Evolutionary conservation across 2,888 invertebrate genomes (phyloP), one percentile per base, ranked within the genome.

Genomic region (Synanthedon tipuliformis): DNA sequence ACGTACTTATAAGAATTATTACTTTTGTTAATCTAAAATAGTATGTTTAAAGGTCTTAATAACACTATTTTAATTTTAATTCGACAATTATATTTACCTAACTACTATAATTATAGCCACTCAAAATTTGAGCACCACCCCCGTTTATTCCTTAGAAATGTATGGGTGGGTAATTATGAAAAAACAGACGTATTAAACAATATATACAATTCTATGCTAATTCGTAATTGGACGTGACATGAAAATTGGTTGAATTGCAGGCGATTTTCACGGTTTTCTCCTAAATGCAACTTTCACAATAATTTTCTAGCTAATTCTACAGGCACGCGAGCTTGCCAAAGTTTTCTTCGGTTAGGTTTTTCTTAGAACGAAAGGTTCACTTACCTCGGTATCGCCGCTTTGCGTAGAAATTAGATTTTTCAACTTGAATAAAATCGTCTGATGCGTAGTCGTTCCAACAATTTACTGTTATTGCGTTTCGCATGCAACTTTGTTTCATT

Each of bases 301-400:
- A 63, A 64, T 68, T 68, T 71, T 65, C 66, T 68, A 70, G 73
- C 76, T 79, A 80, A 81, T 79, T 79, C 68, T 58, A 34, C 2
- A 71, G 66, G 63, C 70, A 65, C 67, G 70, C 67, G 62, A 66
- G 68, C 66, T 69, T 81, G 81, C 83, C 82, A 82, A 83, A 75
- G 67, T 56, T 61, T 70, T 75, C 71, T 61, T 76, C 78, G 76
- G 70, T 69, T 76, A 79, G 76, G 69, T 69, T 68, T 69, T 80
- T 80, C 75, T 68, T 54, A 66, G 76, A 79, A 74, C 62, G 50
- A 45, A 54, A 63, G 65, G 78, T 77, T 81, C 78, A 67, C 81
- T 72, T 74, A 71, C 73, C 72, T 75, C 66, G 58, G 55, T 57
- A 57, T 60, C 69, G 76, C 67, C 76, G 45, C 78, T 77, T 73